Conservation (phyloP, 2,888 invertebrate species). For the Morpho helenor region DNA sequence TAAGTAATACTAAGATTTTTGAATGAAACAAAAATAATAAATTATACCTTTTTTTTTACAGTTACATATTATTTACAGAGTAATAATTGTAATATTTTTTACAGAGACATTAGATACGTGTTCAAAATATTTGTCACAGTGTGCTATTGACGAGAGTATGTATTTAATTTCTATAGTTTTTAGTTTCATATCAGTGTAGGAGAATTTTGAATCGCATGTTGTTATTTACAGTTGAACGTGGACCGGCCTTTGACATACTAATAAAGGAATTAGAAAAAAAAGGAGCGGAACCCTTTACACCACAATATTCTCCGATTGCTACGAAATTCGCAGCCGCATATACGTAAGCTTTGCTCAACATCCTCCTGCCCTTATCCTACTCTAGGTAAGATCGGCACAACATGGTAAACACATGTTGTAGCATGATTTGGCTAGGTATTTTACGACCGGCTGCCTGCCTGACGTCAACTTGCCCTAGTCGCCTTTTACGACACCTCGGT, state of each 20-base stretch:
- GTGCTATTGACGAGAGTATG: slow-evolving; percentile 56
- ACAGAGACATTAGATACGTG: slow-evolving; percentile 49
- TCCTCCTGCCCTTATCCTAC: too few relatives aligned
- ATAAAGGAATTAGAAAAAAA: slow-evolving; percentile 41
- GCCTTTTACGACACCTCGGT: too few relatives aligned
- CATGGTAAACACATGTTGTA: too few relatives aligned
- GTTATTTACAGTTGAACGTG: slow-evolving; percentile 49
- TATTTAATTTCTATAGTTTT: slow-evolving; percentile 11
- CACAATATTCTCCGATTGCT: slow-evolving; percentile 34
- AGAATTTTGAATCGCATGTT: too few relatives aligned
- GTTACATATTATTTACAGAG: too few relatives aligned
- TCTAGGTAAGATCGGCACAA: too few relatives aligned
- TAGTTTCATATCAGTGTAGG: too few relatives aligned
- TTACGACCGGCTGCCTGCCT: too few relatives aligned
- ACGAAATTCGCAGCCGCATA: slow-evolving; percentile 45
- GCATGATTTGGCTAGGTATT: too few relatives aligned
- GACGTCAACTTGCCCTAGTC: too few relatives aligned
- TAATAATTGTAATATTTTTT: slow-evolving; percentile 18
- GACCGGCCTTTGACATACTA: slow-evolving; percentile 55
- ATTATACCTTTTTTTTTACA: neutral
- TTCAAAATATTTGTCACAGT: slow-evolving; percentile 58
- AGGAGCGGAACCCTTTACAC: slow-evolving; percentile 42
- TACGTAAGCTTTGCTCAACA: slow-evolving; percentile 31
- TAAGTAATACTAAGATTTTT: too few relatives aligned
- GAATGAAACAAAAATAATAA: too few relatives aligned